These are phyloP conservation scores for Crotalus horridus DNA, from an alignment of 2,113 vertebrate species.

Conservation along the genomic window DNA sequence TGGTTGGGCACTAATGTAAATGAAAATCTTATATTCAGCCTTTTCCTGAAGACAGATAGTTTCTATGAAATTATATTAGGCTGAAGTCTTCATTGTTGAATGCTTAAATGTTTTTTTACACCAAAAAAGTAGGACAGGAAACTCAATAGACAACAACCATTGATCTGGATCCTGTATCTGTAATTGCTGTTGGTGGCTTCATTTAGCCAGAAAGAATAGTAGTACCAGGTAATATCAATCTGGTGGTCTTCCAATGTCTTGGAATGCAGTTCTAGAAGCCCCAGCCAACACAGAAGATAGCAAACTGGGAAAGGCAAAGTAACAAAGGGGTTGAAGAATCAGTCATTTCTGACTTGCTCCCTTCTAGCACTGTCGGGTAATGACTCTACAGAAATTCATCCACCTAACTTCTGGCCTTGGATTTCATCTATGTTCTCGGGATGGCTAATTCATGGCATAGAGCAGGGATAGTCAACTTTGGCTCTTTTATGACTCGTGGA, in stretches of 20 bases:
- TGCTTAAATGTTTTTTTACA: background rate
- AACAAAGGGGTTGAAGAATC: background rate
- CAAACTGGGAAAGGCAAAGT: background rate
- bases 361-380: too few relatives aligned
- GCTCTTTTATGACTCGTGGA: too few relatives aligned
- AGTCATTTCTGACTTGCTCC: background rate
- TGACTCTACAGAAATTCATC: background rate
- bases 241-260: background rate
- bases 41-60: background rate
- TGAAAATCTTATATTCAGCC: background rate
- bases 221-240: background rate
- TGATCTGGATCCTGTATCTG: background rate
- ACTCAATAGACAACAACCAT: background rate
- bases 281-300: background rate
- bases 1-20: background rate
- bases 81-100: background rate
- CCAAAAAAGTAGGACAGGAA: background rate
- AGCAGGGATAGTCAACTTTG: too few relatives aligned
- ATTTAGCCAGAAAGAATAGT: background rate
- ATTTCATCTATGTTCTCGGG: background rate
- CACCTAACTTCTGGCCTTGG: background rate
- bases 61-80: rapidly evolving
- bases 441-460: background rate
- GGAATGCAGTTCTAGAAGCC: background rate
- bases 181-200: too few relatives aligned